Percentiles rank a stretch among this genome's conserved stretches.
These are phyloP conservation scores for Solen grandis DNA, from an alignment of 1,140 invertebrate genomes.

Conservation along the genomic window DNA sequence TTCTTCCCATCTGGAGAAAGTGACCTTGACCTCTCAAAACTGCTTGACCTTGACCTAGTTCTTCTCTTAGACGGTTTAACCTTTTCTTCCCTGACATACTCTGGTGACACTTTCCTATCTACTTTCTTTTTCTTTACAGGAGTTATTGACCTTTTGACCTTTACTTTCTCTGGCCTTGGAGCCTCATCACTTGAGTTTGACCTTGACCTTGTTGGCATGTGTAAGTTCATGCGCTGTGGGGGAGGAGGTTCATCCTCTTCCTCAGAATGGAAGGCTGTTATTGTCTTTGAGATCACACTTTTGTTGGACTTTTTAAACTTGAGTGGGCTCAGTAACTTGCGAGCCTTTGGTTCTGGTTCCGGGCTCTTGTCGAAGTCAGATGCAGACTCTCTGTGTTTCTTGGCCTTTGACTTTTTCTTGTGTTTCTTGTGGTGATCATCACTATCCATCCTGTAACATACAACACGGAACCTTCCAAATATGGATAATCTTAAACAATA, in stretches of 20 bases:
- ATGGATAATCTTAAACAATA: background rate
- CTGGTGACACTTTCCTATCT: constrained; percentile 32
- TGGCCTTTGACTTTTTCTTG: constrained; percentile 58
- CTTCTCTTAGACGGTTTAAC: constrained; percentile 26
- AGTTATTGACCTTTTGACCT: constrained; percentile 40
- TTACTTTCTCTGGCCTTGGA: constrained; percentile 32
- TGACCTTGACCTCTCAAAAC: constrained; percentile 55
- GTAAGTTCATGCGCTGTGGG: constrained; percentile 18
- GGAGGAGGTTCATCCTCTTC: constrained; percentile 44
- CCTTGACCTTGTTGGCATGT: constrained; percentile 34
- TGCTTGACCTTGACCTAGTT: constrained; percentile 50
- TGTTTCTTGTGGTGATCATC: constrained; percentile 57
- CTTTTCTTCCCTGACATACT: constrained; percentile 37
- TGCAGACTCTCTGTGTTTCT: constrained; percentile 48
- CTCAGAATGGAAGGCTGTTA: constrained; percentile 51
- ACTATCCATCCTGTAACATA: constrained; percentile 26
- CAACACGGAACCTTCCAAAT: background rate
- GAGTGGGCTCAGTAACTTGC: constrained; percentile 47
- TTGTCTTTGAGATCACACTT: constrained; percentile 32
- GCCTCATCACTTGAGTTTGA: constrained; percentile 43
- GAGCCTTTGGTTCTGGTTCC: constrained; percentile 28
- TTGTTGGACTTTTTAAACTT: constrained; percentile 50
- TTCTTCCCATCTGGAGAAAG: constrained; percentile 55
- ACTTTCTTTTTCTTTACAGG: constrained; percentile 45
- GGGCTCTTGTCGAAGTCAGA: constrained; percentile 32